Evolutionary conservation across 2,888 invertebrate species (phyloP), one percentile per base, ranked within the genome.

Genomic region (Stenolophus ochropezus): DNA sequence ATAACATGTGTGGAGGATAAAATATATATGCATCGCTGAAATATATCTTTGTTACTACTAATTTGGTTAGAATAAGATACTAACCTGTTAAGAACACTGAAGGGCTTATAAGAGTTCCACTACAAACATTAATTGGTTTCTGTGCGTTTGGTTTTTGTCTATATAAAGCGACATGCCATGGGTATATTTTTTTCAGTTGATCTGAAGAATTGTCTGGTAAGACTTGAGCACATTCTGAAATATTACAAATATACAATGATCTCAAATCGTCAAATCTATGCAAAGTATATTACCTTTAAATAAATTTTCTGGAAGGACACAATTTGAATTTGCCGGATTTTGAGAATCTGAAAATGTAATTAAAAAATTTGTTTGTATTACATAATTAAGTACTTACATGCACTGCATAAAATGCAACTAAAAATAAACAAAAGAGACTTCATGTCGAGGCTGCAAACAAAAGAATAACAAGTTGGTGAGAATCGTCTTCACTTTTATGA

Each of bases 151-250:
- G 25, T 14, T 53, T 51, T 20, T n/a, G 53, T 53, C 53, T 75
- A 53, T 75, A 75, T 4, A 75, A 6, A 23, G 27, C 75, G 14
- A 75, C 75, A 27, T 75, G 75, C 75, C 75, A 75, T 1, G 75
- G 75, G 20, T 75, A 53, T 1, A 14, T 16, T 53, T 53, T 33
- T n/a, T 53, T 75, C 51, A 53, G 8, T 11, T 51, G 53, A 25
- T 51, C 18, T 4, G 73, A 51, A 11, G 25, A 25, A 4, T n/a
- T 18, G n/a, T 73, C 49, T 25, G 25, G 16, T 3, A 27, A 14
- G n/a, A 75, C 51, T 53, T 75, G 18, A 14, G 53, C 53, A 27
- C 75, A 75, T 53, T 75, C 75, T 75, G 27, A 4, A 73, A 73
- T 18, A 21, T 8, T 0, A 73, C 11, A 42, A 21, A 11, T 2